Evolutionary conservation across 2,797 vertebrate species (phyloP).

Genomic region (Acanthiza pusilla): DNA sequence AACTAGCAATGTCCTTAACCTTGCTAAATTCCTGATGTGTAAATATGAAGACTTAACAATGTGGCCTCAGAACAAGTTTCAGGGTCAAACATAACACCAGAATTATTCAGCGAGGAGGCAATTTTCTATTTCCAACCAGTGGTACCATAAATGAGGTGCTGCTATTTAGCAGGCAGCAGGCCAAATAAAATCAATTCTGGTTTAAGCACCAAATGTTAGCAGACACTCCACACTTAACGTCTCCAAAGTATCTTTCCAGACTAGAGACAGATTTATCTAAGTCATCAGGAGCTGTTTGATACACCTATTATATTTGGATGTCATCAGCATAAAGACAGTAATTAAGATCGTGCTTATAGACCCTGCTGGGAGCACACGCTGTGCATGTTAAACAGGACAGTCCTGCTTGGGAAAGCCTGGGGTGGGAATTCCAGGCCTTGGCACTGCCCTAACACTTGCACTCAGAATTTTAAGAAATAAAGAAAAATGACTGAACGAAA

Average conservation of each 20-base stretch:
- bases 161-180: background rate
- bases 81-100: background rate
- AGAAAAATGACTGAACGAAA: background rate
- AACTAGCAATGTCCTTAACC: slow-evolving; percentile 26
- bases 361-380: background rate
- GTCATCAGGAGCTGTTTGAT: slow-evolving; percentile 2
- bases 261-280: background rate
- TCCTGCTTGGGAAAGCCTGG: background rate
- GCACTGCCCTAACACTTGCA: background rate
- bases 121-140: background rate
- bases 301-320: slow-evolving; percentile 19
- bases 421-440: background rate
- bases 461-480: background rate
- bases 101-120: background rate
- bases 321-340: slow-evolving; percentile 27
- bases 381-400: background rate
- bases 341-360: background rate
- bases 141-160: background rate
- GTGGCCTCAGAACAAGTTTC: background rate
- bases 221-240: background rate
- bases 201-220: background rate
- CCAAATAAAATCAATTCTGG: slow-evolving; percentile 10
- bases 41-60: slow-evolving; percentile 12
- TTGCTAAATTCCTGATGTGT: background rate
- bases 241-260: background rate